Conservation (phyloP, 2,797 vertebrate species). For the Paramormyrops hopkinsi region DNA sequence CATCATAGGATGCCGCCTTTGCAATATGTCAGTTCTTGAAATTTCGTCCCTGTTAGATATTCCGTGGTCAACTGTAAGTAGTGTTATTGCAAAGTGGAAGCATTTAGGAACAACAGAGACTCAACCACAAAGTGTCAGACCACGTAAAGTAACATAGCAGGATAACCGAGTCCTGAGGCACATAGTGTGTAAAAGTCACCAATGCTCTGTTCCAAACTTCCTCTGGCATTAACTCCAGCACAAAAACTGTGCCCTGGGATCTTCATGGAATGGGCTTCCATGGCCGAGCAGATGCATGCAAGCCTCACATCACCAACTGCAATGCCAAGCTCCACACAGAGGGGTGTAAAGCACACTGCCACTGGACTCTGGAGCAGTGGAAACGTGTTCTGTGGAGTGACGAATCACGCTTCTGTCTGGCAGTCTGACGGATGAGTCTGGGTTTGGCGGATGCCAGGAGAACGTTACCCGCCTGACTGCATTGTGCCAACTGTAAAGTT, state of each 20-base stretch:
- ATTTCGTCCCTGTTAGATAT: not conserved
- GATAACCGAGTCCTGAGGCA: not conserved
- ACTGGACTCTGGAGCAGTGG: not conserved
- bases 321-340: not conserved
- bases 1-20: not conserved
- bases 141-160: not conserved
- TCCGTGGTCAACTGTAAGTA: not conserved
- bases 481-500: not conserved
- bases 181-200: not conserved
- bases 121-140: not conserved
- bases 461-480: not conserved
- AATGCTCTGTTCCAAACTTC: not conserved
- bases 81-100: not conserved
- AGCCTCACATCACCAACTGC: not conserved
- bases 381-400: no score
- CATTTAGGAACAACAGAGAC: not conserved
- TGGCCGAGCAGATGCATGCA: not conserved
- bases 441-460: not conserved
- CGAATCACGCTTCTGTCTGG: not conserved
- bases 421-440: not conserved
- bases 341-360: not conserved
- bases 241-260: not conserved
- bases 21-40: not conserved
- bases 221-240: not conserved
- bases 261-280: not conserved